Base-by-base conservation (phyloP, 2,888 invertebrate species). In the Perdita meconis region DNA sequence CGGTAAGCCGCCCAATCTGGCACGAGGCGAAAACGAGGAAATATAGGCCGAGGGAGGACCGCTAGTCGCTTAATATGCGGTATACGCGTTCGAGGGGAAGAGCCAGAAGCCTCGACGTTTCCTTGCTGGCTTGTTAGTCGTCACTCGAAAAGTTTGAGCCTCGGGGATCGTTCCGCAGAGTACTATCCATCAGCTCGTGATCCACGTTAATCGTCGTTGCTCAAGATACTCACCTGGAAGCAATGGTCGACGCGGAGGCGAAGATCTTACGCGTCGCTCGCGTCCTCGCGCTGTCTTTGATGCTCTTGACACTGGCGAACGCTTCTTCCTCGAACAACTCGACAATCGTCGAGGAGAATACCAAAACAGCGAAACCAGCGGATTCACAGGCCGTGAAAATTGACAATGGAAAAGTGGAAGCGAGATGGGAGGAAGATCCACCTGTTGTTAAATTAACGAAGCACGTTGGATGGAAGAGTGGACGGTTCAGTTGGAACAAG, bases 41-140 rank as follows among this genome's bases (percentile, higher is more conserved):
- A 82, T 82, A 80, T 85, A 85, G 86, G 84, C 80, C 84, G 77
- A 76, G 51, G 80, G 67, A 67, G 53, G 82, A 82, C 90, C 87
- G 89, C 86, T 90, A 90, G 38, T 65, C 82, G 84, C 56, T 90
- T 89, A 78, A 72, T 84, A 89, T 90, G 86, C 89, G 64, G 60
- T 61, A 59, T 66, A 64, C 38, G 60, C 47, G 24, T 24, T 24
- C 57, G 69, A 69, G 74, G 82, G 66, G 77, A 13, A 34, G 19
- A 8, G 22, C 38, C 42, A 38, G 40, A 50, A 44, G 47, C 22
- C n/a, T 22, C 30, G 36, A 26, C 34, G 65, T 47, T 50, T 40
- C 34, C 40, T 56, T 22, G 59, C 26, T 42, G 12, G 53, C 10
- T 38, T 44, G 30, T 24, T 19, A 30, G 53, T 3, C 8, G 42